These are phyloP conservation scores for Alectura lathami DNA, from an alignment of 2,113 vertebrate genomes.

Conservation along the genomic window DNA sequence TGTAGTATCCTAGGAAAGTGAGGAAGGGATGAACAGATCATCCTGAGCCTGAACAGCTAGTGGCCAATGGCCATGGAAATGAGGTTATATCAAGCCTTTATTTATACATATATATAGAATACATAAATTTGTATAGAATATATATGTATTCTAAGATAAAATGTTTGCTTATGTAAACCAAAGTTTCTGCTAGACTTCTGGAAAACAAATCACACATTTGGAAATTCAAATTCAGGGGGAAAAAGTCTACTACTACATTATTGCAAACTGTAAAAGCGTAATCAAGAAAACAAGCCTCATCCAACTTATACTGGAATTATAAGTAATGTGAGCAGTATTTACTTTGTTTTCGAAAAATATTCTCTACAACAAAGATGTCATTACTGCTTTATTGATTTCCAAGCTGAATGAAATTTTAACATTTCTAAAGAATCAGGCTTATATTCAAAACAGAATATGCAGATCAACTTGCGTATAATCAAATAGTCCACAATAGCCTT, in stretches of 20 bases:
- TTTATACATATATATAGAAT: neutral
- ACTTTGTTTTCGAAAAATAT: neutral
- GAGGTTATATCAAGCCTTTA: neutral
- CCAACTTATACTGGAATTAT: neutral
- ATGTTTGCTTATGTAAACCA: neutral
- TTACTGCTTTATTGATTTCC: neutral
- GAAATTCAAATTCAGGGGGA: neutral
- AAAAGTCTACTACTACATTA: neutral
- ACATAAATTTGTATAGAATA: no score
- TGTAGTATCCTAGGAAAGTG: neutral
- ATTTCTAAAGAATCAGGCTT: neutral
- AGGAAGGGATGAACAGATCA: neutral
- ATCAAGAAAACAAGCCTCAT: neutral
- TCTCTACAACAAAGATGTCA: neutral
- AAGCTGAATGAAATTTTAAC: neutral
- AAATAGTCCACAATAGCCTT: neutral
- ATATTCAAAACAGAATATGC: neutral
- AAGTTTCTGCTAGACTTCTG: slow-evolving; percentile 35
- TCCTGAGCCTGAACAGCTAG: neutral
- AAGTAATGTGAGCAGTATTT: neutral
- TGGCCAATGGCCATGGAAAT: neutral
- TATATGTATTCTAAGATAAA: no score
- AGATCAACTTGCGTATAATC: neutral
- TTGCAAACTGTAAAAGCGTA: neutral
- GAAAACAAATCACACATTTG: neutral